Base-by-base conservation (phyloP, 1,140 invertebrate species). In the Pissodes strobi region DNA sequence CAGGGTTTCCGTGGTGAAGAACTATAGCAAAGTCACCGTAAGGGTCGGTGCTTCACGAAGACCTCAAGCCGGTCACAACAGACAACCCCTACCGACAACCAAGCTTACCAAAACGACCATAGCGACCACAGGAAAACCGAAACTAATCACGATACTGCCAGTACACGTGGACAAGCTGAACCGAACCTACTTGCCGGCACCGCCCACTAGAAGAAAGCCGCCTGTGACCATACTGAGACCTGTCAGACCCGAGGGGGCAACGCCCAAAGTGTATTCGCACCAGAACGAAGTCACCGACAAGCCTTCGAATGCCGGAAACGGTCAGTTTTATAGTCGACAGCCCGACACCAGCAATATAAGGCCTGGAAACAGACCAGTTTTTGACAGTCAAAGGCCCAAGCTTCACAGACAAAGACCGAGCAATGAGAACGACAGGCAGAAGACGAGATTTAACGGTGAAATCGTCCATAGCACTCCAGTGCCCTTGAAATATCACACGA, bases 401-500 rank as follows among this genome's bases (percentile, higher is more conserved):
- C 15, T 9, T 27, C 0, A 53, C 1, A 49, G 46, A 21, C 27
- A 53, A 27, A 34, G 51, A 13, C 51, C 51, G 17, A n/a, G n/a
- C n/a, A 5, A 15, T 21, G 10, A 41, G 0, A 19, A 39, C 12
- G 39, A 43, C 2, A 12, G 53, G 19, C 23, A 43, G 39, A 41
- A 57, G n/a, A 23, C 10, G 2, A 25, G 34, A 34, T 48, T 13
- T 13, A 23, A 37, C n/a, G 38, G 15, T 8, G 22, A 12, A 8
- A 10, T 66, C 18, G 72, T 84, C 18, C 80, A 78, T 41, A 84
- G 83, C 17, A 87, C 86, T 41, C 76, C 80, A 30, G 80, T 85
- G 17, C 85, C 86, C 15, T 71, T 87, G 38, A 76, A 85, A 66
- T 87, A 85, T 69, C 86, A 85, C 68, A 80, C 80, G 10, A 83